Base-by-base conservation (phyloP, 2,888 invertebrate genomes). In the Oxycera nigricornis region DNA sequence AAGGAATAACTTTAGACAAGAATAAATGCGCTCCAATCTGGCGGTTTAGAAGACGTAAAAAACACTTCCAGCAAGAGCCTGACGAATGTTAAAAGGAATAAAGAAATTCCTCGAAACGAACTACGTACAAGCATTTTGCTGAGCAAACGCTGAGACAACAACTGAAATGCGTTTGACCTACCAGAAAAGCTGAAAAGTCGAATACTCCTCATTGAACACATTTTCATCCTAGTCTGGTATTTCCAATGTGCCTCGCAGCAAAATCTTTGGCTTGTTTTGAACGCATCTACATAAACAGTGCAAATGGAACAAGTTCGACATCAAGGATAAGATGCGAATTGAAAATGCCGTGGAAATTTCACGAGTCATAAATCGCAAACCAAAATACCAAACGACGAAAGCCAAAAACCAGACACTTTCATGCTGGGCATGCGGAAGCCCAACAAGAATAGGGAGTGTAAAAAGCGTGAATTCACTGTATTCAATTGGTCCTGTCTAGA, bases 301-400 rank as follows among this genome's bases (percentile, higher is more conserved):
- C 6, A 28, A 2, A 17, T 7, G 30, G 50, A 30, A 41, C 41
- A n/a, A n/a, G 9, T 41, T 2, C n/a, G 20, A 50, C 4, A 2
- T 17, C 35, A 26, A 39, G 39, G 35, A 62, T n/a, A 50, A 39
- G 41, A 39, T 26, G 62, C 20, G 50, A 68, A 50, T 28, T 28
- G 46, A 67, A 67, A 67, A 67, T 41, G n/a, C 67, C 67, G 31
- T 67, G 26, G 46, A n/a, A 68, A 68, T 68, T 68, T 68, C 68
- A 68, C 68, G 68, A 68, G 50, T 68, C 68, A 68, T 68, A 68
- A 68, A 68, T 68, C 68, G 28, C 30, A 17, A 50, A 52, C 14
- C 22, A 30, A 68, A 68, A 68, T 50, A 17, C 30, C 52, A 50
- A 30, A n/a, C 20, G 41, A 9, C 39, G 50, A 68, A 68, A 68